These are phyloP conservation scores for Cottoperca gobio DNA, from an alignment of 2,797 vertebrate species.

Conservation along the genomic window DNA sequence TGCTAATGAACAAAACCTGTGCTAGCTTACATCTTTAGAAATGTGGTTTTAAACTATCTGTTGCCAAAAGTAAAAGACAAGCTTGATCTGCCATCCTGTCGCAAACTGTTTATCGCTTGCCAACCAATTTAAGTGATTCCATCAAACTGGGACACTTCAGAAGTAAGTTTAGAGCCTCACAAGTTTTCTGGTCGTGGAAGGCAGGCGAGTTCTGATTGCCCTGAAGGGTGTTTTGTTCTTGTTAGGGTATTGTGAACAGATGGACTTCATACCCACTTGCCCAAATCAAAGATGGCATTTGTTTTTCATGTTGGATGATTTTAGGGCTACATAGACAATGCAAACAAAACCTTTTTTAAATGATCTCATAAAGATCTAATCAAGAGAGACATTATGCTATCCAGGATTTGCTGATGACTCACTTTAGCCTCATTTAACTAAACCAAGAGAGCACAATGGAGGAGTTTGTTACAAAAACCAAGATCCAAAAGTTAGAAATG, in stretches of 20 bases:
- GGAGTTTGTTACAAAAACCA: constrained; percentile 48
- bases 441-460: constrained; percentile 41
- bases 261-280: constrained; percentile 72
- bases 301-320: constrained; percentile 78
- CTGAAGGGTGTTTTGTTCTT: constrained; percentile 79
- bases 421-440: constrained; percentile 55
- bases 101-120: constrained; percentile 77
- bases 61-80: constrained; percentile 74
- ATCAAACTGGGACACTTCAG: constrained; percentile 73
- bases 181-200: constrained; percentile 71
- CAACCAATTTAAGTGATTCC: constrained; percentile 80
- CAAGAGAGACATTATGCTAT: constrained; percentile 60
- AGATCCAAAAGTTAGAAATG: constrained; percentile 57
- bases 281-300: constrained; percentile 80
- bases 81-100: constrained; percentile 71
- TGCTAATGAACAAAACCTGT: constrained; percentile 77
- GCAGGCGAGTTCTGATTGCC: constrained; percentile 71
- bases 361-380: constrained; percentile 72
- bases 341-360: constrained; percentile 74
- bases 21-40: constrained; percentile 60
- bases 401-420: constrained; percentile 66
- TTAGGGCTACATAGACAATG: constrained; percentile 56
- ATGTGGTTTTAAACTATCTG: constrained; percentile 69
- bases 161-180: constrained; percentile 71
- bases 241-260: constrained; percentile 81